phyloP scores from a whole-genome alignment of 2,888 invertebrate genomes.

The Ecdyonurus torrentis region DNA sequence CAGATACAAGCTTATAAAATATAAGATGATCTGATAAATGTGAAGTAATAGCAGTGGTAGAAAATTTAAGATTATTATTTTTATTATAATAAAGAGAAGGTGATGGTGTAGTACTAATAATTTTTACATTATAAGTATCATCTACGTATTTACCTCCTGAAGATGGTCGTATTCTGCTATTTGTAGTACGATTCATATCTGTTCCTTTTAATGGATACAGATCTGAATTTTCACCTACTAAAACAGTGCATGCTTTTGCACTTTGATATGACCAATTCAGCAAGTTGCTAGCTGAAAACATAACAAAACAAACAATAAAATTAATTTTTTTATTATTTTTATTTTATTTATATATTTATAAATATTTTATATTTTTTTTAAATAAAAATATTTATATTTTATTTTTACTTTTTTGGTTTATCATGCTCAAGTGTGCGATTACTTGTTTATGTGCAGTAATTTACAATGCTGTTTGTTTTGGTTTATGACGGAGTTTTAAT shows the following conservation, averaged over 20 bases:
- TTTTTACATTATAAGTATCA: not conserved
- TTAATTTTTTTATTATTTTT: conserved; percentile 6
- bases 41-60: not conserved
- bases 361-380: not conserved
- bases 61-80: too few species aligned
- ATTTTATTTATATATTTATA: conserved; percentile 7
- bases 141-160: conserved; percentile 31
- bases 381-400: conserved; percentile 1
- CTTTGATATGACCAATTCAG: conserved; percentile 74
- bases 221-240: conserved; percentile 62
- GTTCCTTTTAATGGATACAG: conserved; percentile 23
- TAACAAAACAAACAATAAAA: conserved; percentile 18
- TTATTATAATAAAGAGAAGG: too few species aligned
- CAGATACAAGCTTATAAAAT: not conserved
- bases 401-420: too few species aligned
- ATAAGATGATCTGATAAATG: not conserved
- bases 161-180: conserved; percentile 42
- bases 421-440: too few species aligned
- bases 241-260: conserved; percentile 65
- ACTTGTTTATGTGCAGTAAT: too few species aligned
- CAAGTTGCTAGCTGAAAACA: conserved; percentile 53
- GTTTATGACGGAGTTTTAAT: too few species aligned
- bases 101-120: not conserved
- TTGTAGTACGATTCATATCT: conserved; percentile 15
- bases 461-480: too few species aligned